Percentiles rank a stretch among this genome's conserved stretches.
These are phyloP conservation scores for Aphrocallistes beatrix DNA, from an alignment of 37 sponge, comb jelly and placozoan species.

Conservation along the genomic window DNA sequence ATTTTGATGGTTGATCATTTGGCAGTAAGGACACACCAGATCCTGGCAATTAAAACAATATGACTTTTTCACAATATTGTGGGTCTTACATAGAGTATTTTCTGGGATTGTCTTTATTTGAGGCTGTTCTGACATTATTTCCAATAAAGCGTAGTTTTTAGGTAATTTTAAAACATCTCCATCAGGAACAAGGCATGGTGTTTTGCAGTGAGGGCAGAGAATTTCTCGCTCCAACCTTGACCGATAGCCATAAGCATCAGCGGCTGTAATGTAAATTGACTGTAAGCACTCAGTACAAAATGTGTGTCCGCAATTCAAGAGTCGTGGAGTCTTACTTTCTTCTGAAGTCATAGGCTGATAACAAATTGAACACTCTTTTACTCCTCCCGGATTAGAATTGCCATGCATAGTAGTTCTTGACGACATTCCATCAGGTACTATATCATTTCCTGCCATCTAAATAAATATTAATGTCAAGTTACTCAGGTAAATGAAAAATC, in stretches of 20 bases:
- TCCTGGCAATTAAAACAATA: conserved; percentile 13
- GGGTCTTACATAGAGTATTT: not conserved
- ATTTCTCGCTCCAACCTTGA: not conserved
- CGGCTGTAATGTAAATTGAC: not conserved
- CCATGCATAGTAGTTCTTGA: too few species aligned
- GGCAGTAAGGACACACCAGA: not conserved
- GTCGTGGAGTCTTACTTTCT: not conserved
- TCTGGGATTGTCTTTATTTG: not conserved
- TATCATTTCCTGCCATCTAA: too few species aligned
- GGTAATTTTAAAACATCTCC: not conserved
- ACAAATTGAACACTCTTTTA: not conserved
- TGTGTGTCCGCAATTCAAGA: not conserved
- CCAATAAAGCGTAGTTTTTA: conserved; percentile 8
- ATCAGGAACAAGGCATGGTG: not conserved
- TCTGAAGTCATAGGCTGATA: not conserved
- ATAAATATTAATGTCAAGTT: too few species aligned
- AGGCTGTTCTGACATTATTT: not conserved
- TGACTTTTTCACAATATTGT: conserved; percentile 5
- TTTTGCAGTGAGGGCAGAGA: not conserved
- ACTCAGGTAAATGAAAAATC: too few species aligned
- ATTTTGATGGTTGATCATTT: not conserved
- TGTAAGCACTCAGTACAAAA: not conserved
- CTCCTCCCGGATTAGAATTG: too few species aligned
- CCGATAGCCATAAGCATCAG: not conserved
- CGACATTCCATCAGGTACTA: too few species aligned